Base-by-base conservation (phyloP, 2,797 vertebrate genomes). In the Microctenopoma stevenorrisi region DNA sequence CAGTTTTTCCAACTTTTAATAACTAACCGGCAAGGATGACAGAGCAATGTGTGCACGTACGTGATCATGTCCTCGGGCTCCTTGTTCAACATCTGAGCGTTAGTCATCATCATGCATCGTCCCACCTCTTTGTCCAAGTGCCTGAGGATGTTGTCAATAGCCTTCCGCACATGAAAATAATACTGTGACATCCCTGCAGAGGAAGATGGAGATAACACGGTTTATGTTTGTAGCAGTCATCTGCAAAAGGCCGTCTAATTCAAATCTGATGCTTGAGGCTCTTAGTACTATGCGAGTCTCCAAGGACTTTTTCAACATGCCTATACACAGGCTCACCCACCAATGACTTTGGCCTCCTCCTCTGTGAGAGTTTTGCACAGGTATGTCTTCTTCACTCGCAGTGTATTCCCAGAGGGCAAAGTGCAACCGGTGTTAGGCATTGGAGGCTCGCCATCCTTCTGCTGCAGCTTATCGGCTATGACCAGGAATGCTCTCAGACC, bases 61-160 rank as follows among this genome's bases (percentile, higher is more conserved):
- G 97, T 99, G 92, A 99, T 99, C 98, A 99, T 98, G 84, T 99
- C 98, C 84, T 99, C 97, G 0, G 98, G 97, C 72, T 99, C 98
- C 88, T 98, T 99, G 92, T 98, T 99, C 76, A 98, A 86, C 96
- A 98, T 98, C 90, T 98, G 97, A 55, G 96, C 94, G 0, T 98
- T 98, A n/a, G 97, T 99, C 73, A 99, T 93, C 97, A 99, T 98
- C 98, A 99, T 98, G 88, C 96, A 98, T 43, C 98, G 95, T 11
- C 98, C 98, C 71, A 99, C 98, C 89, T 99, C 98, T 87, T 99
- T 99, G 89, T 99, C 98, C 73, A 99, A 93, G 86, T 98, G 97
- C 72, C 97, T 94, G 64, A 99, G 94, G 85, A 98, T 98, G 92
- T 95, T 96, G 93, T 99, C 97, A 56, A 98, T 94, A 0, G 97